These are phyloP conservation scores for Tympanoctomys barrerae DNA, from an alignment of 2,797 vertebrate species.

Conservation along the genomic window DNA sequence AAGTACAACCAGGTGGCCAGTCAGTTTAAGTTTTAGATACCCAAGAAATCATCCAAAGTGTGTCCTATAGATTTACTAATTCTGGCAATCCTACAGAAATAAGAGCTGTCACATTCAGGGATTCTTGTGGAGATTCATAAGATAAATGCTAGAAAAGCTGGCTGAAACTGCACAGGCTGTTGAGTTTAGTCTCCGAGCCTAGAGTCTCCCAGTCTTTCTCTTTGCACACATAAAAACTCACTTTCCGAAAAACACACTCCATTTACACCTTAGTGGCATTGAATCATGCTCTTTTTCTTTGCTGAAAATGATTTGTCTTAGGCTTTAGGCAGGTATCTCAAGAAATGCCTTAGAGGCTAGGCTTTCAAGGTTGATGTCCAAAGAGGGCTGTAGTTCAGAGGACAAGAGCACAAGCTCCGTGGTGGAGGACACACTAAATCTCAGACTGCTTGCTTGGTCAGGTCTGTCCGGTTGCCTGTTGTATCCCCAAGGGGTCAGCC, in stretches of 20 bases:
- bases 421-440: neutral
- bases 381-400: neutral
- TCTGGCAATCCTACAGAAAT: neutral
- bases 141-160: neutral
- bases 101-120: neutral
- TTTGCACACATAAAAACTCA: conserved; percentile 1
- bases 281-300: conserved; percentile 16
- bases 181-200: neutral
- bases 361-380: neutral
- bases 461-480: neutral
- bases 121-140: neutral
- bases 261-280: neutral
- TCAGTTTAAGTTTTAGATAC: conserved; percentile 35
- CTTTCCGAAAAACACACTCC: neutral
- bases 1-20: neutral
- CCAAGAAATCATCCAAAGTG: neutral
- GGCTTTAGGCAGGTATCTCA: neutral
- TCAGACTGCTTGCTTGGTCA: neutral
- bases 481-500: neutral
- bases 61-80: neutral
- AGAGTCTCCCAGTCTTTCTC: neutral
- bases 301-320: conserved; percentile 31
- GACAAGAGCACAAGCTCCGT: neutral
- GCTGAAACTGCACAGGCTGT: neutral
- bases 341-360: neutral